Base-by-base conservation (phyloP, 1,140 invertebrate genomes). In the Drosophila grimshawi region DNA sequence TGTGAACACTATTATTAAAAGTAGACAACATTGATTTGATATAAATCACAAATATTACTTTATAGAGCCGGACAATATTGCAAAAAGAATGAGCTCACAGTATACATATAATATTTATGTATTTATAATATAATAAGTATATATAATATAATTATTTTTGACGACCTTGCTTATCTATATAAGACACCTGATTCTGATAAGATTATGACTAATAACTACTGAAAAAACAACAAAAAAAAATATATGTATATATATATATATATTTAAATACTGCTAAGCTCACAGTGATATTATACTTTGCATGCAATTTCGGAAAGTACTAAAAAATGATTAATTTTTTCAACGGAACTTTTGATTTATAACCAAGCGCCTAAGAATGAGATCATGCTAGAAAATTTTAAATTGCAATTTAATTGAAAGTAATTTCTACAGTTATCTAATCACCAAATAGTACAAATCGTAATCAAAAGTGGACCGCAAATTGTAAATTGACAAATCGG, bases 181-280 rank as follows among this genome's bases (percentile, higher is more conserved):
- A 68, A 61, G 70, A 61, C 56, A 72, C 48, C 63, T 60, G 63
- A 27, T 37, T 27, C 2, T 27, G 71, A 74, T 74, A 74, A 69
- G 55, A 69, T 61, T 68, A 46, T 53, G 49, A 53, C 55, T 35
- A 66, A 59, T 8, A 35, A 29, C 55, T 43, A 27, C 46, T 51
- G 37, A 46, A n/a, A 48, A 43, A 43, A 53, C 8, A 66, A n/a
- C 11, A 41, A 55, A 51, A 66, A 39, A 39, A 39, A 53, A n/a
- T n/a, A n/a, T n/a, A 19, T 19, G 2, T 19, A 19, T 19, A 19
- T 19, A 19, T 19, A 19, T 19, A 0, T 19, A 19, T 19, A 19
- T 19, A 19, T 19, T 19, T 60, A 61, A 46, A 30, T 53, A 19
- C 4, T 43, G 19, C 35, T 51, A 73, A 73, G 45, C 35, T 33